Percentiles rank a stretch among this genome's conserved stretches.
Conservation (phyloP, 2,113 vertebrate genomes). For the Ariopsis seemanni region DNA sequence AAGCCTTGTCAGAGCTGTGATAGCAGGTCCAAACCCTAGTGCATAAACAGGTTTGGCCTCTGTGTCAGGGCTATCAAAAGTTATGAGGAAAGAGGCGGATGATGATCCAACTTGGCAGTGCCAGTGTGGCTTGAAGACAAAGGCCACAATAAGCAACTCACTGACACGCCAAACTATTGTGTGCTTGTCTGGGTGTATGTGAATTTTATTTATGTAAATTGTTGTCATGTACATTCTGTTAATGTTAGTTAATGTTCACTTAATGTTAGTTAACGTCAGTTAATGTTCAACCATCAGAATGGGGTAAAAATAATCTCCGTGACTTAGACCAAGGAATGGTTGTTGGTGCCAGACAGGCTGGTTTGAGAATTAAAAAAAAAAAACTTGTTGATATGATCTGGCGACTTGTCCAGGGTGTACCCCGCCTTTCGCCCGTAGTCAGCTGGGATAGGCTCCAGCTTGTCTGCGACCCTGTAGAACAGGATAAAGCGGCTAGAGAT, state of each 20-base stretch:
- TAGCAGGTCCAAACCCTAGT: neutral
- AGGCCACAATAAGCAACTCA: neutral
- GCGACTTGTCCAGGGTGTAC: too few relatives aligned
- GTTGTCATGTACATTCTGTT: too few relatives aligned
- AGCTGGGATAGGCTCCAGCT: too few relatives aligned
- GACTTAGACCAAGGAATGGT: neutral
- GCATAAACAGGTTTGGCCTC: conserved; percentile 35
- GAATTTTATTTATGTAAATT: neutral
- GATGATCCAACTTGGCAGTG: conserved; percentile 32
- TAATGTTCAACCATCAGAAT: neutral
- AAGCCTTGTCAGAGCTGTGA: conserved; percentile 36
- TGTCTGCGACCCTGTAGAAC: too few relatives aligned
- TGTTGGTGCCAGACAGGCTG: neutral
- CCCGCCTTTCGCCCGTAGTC: too few relatives aligned
- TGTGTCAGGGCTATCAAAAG: conserved; percentile 32
- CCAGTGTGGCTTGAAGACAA: neutral
- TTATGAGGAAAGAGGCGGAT: conserved; percentile 30
- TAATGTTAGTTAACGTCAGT: neutral
- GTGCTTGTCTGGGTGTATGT: neutral
- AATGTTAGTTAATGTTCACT: too few relatives aligned
- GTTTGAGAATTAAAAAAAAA: neutral
- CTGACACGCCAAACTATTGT: neutral
- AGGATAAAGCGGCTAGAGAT: too few relatives aligned
- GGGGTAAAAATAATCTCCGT: neutral
- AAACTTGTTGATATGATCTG: neutral